Evolutionary conservation across 2,113 vertebrate species (phyloP).

Genomic region (Aplodontia rufa): DNA sequence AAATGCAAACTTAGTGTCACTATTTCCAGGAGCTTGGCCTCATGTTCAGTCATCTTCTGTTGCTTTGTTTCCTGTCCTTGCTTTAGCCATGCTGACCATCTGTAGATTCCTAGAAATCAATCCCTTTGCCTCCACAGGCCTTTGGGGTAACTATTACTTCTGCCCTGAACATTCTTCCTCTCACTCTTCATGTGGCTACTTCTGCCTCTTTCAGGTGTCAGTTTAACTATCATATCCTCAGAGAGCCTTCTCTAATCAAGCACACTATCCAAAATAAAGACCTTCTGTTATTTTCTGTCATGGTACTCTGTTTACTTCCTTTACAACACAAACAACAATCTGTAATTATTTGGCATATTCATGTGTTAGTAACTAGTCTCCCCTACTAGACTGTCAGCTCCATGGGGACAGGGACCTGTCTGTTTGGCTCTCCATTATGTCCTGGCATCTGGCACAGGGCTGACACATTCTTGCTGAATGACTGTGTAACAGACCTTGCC

Average conservation of each 20-base stretch:
- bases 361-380: background rate
- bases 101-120: background rate
- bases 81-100: background rate
- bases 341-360: background rate
- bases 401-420: background rate
- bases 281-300: background rate
- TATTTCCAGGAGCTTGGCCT: background rate
- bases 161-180: background rate
- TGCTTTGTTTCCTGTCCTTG: background rate
- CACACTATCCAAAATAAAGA: background rate
- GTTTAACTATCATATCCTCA: background rate
- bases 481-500: background rate
- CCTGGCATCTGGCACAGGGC: background rate
- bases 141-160: background rate
- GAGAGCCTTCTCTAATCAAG: background rate
- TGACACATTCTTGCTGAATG: background rate
- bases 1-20: background rate
- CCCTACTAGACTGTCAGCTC: background rate
- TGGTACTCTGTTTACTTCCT: background rate
- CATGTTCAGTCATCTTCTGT: background rate
- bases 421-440: background rate
- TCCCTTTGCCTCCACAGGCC: background rate
- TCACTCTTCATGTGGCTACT: background rate
- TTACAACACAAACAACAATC: background rate
- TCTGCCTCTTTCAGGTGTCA: slow-evolving; percentile 16